These are phyloP conservation scores for Apodemus agrarius DNA, from an alignment of 2,797 vertebrate genomes.

Conservation along the genomic window DNA sequence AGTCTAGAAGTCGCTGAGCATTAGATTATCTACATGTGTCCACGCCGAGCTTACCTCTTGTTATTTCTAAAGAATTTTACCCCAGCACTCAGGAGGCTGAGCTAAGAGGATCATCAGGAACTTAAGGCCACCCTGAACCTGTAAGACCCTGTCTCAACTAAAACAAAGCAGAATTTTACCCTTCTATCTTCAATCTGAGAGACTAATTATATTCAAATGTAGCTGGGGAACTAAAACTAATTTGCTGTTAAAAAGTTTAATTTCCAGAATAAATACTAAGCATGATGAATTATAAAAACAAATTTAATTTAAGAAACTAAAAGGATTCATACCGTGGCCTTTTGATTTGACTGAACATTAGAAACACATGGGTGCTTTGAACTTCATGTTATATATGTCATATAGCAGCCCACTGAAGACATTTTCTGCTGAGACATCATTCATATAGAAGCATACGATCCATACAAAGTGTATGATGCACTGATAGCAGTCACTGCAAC, in stretches of 20 bases:
- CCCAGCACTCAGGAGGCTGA: background rate
- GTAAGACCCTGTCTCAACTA: no score
- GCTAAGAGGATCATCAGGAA: background rate
- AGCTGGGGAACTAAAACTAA: background rate
- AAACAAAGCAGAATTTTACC: background rate
- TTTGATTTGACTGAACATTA: background rate
- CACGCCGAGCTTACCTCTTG: background rate
- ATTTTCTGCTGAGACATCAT: background rate
- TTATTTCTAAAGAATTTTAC: slow-evolving; percentile 40
- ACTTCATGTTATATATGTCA: background rate
- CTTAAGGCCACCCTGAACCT: background rate
- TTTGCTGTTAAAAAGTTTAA: slow-evolving; percentile 13
- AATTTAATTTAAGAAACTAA: background rate
- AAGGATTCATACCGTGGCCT: background rate
- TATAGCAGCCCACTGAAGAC: no score
- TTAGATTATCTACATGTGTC: background rate
- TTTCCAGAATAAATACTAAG: slow-evolving; percentile 34
- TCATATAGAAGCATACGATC: background rate
- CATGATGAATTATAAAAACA: background rate
- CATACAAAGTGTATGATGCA: background rate
- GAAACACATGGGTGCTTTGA: background rate
- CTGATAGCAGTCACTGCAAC: background rate
- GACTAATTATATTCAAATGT: background rate
- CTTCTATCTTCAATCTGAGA: background rate
- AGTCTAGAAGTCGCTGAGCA: background rate